These are phyloP conservation scores for Danio tinwini DNA, from an alignment of 2,797 vertebrate genomes.

Conservation along the genomic window DNA sequence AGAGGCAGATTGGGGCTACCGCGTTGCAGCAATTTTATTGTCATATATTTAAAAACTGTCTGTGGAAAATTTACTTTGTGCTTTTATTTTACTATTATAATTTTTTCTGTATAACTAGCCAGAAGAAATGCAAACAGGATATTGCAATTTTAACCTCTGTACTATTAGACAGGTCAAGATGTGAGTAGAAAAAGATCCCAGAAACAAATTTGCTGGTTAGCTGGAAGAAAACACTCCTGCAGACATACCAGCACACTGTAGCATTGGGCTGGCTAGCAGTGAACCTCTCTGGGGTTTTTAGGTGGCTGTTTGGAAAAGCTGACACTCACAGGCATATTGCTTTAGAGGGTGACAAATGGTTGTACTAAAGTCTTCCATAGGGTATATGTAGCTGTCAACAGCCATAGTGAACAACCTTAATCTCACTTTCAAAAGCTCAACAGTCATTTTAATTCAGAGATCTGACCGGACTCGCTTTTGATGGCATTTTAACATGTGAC, in stretches of 20 bases:
- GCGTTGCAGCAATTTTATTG: slow-evolving; percentile 38
- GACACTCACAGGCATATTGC: slow-evolving; percentile 80
- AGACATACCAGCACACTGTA: not conserved
- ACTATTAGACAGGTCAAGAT: not conserved
- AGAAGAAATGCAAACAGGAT: not conserved
- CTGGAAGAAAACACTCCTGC: not conserved
- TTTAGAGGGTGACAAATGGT: slow-evolving; percentile 87
- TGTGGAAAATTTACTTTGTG: not conserved
- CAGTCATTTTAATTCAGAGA: slow-evolving; percentile 78
- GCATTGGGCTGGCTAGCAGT: slow-evolving; percentile 16
- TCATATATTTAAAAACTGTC: too few relatives aligned
- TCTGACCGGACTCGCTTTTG: slow-evolving; percentile 77
- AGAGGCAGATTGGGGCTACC: slow-evolving; percentile 49
- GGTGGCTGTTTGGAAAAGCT: slow-evolving; percentile 77
- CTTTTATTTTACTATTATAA: not conserved
- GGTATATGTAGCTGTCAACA: slow-evolving; percentile 85
- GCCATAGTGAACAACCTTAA: slow-evolving; percentile 85
- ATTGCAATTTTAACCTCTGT: not conserved
- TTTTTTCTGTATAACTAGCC: not conserved
- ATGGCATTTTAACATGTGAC: not conserved
- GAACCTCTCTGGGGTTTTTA: slow-evolving; percentile 61
- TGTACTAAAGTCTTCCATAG: slow-evolving; percentile 81
- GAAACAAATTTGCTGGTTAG: not conserved
- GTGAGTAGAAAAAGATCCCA: not conserved
- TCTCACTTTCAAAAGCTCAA: slow-evolving; percentile 82